Conservation (phyloP, 2,797 vertebrate genomes). For the Halcyon chelicuti region DNA sequence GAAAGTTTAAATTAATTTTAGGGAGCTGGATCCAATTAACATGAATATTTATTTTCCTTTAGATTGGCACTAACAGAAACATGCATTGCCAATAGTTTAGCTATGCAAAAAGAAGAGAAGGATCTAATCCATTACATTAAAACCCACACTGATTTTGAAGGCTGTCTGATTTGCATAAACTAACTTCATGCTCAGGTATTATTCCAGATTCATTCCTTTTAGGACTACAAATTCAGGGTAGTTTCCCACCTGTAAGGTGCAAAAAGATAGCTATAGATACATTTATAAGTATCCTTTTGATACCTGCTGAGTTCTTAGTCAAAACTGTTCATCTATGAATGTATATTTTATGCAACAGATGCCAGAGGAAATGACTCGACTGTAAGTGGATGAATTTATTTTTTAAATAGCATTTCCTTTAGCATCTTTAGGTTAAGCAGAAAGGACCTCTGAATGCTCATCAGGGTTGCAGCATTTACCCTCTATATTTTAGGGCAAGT, state of each 20-base stretch:
- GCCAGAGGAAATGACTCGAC: not conserved
- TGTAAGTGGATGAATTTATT: not conserved
- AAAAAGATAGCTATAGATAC: not conserved
- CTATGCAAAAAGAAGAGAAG: not conserved
- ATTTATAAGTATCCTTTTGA: not conserved
- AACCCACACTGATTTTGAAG: not conserved
- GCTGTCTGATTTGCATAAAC: not conserved
- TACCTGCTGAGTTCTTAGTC: not conserved
- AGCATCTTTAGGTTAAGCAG: not conserved
- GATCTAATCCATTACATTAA: not conserved
- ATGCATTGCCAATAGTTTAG: not conserved
- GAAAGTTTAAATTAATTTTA: slow-evolving; percentile 13
- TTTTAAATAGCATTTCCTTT: not conserved
- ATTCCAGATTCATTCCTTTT: not conserved
- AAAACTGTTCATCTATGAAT: not conserved
- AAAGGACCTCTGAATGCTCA: not conserved
- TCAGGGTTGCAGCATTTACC: not conserved
- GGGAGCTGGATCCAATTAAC: slow-evolving; percentile 3
- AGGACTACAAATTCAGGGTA: not conserved
- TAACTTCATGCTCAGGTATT: not conserved
- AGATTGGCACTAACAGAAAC: slow-evolving; percentile 11
- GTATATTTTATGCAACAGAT: not conserved
- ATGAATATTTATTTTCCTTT: slow-evolving; percentile 25
- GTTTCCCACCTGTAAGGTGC: not conserved
- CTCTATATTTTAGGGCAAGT: not conserved